Conservation (phyloP, 2,797 vertebrate genomes). For the Anolis apletophallus region DNA sequence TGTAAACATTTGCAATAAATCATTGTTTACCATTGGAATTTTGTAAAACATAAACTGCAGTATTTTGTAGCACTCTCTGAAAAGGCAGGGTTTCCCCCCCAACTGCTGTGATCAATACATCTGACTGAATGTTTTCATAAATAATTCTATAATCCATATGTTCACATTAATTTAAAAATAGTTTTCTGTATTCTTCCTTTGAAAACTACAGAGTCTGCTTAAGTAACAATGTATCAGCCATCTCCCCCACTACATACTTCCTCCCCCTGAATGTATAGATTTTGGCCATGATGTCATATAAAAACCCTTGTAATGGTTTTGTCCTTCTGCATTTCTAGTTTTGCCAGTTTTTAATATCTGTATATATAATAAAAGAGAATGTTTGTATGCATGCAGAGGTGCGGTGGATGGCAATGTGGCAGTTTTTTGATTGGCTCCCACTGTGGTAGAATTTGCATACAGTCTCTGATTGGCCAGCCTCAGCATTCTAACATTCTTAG, state of each 20-base stretch:
- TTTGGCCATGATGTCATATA: neutral
- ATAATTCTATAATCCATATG: slow-evolving; percentile 8
- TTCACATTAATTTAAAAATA: slow-evolving; percentile 8
- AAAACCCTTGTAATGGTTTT: neutral
- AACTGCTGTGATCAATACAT: slow-evolving; percentile 16
- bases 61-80: neutral
- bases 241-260: neutral
- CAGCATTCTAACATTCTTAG: too few relatives aligned
- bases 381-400: too few relatives aligned
- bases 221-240: neutral
- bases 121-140: slow-evolving; percentile 10
- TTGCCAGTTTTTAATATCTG: neutral
- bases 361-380: too few relatives aligned
- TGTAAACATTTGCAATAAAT: slow-evolving; percentile 22
- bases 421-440: too few relatives aligned
- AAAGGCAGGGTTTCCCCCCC: neutral
- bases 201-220: neutral
- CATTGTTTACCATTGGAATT: slow-evolving; percentile 20
- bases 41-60: slow-evolving; percentile 10
- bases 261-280: neutral
- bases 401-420: too few relatives aligned
- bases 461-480: too few relatives aligned
- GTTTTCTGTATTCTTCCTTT: neutral
- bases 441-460: too few relatives aligned
- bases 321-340: neutral